Conservation (phyloP, 1,140 invertebrate species). For the Leptinotarsa lineolata region DNA sequence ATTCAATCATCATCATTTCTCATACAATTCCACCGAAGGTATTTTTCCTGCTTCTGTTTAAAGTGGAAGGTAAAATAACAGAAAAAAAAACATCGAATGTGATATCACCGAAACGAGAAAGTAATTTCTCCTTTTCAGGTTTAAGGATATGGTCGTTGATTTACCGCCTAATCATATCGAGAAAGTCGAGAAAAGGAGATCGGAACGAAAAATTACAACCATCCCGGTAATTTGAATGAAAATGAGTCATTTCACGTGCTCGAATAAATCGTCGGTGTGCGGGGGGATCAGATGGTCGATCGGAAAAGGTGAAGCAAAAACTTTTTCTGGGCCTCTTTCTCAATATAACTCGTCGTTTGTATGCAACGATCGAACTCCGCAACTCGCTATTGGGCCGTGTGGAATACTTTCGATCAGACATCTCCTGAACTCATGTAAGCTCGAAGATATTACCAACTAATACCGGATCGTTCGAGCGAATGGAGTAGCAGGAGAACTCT, state of each 20-base stretch:
- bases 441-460: slow-evolving; percentile 37
- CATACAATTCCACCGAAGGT: too few relatives aligned
- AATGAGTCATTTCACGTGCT: not conserved
- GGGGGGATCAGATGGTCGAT: slow-evolving; percentile 5
- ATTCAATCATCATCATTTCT: too few relatives aligned
- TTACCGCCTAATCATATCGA: slow-evolving; percentile 2
- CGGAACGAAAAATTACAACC: not conserved
- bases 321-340: slow-evolving; percentile 14
- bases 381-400: slow-evolving; percentile 38
- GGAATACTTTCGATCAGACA: slow-evolving; percentile 45
- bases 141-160: not conserved
- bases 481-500: slow-evolving; percentile 12
- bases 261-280: not conserved
- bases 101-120: not conserved
- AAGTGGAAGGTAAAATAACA: too few relatives aligned
- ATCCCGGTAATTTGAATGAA: not conserved
- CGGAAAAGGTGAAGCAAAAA: slow-evolving; percentile 23
- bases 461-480: slow-evolving; percentile 24
- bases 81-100: too few relatives aligned
- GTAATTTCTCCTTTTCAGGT: not conserved
- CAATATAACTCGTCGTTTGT: slow-evolving; percentile 39
- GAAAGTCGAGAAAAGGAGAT: not conserved
- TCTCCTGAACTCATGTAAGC: slow-evolving; percentile 36
- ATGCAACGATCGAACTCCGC: slow-evolving; percentile 37
- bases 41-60: too few relatives aligned